Evolutionary conservation across 2,797 vertebrate species (phyloP).

Genomic region (Merluccius polli): DNA sequence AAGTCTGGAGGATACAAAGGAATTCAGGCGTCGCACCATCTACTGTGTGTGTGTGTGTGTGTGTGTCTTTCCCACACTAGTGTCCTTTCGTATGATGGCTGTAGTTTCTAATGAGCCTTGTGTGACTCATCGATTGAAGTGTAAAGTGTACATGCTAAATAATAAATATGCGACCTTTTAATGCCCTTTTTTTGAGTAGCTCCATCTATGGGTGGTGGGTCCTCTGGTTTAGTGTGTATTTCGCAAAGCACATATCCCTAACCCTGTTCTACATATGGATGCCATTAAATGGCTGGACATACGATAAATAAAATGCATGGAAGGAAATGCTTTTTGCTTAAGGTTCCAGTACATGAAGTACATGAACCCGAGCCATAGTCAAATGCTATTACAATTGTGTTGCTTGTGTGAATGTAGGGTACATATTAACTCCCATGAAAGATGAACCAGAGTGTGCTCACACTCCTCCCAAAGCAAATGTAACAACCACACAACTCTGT

Average conservation of each 20-base stretch:
- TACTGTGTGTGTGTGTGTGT: background rate
- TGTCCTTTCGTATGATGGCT: background rate
- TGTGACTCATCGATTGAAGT: background rate
- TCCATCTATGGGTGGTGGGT: background rate
- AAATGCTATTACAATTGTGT: background rate
- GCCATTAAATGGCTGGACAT: too few species aligned
- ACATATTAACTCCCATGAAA: background rate
- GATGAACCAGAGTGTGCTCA: background rate
- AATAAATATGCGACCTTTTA: background rate
- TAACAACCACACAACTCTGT: background rate
- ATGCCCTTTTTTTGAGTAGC: background rate
- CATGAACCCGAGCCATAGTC: background rate
- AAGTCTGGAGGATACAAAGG: constrained; percentile 13
- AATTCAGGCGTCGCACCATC: background rate
- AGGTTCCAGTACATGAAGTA: background rate
- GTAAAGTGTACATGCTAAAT: background rate
- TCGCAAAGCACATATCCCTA: too few species aligned
- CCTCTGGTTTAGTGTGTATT: background rate
- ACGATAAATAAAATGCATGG: background rate
- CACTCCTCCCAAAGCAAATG: background rate
- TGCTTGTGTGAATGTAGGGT: background rate
- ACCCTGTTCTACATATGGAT: too few species aligned
- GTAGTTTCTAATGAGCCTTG: background rate
- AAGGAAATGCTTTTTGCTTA: background rate
- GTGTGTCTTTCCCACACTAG: background rate